phyloP scores from a whole-genome alignment of 2,888 invertebrate species.

The Cactoblastis cactorum region DNA sequence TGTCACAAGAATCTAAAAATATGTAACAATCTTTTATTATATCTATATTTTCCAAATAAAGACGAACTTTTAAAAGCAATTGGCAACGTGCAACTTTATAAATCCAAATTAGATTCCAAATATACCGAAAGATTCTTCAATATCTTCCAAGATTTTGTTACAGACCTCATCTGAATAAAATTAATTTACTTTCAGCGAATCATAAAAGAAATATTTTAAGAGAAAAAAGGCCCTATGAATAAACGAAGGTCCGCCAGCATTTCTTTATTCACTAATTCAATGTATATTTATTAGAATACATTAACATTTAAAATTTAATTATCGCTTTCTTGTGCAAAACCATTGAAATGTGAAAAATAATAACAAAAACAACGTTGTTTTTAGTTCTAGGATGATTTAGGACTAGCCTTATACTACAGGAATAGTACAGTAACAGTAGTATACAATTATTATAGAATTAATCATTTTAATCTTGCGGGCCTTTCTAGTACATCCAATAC shows the following conservation, averaged over 20 bases:
- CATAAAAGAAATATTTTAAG: constrained; percentile 39
- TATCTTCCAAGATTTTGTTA: constrained; percentile 5
- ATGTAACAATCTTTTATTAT: not conserved
- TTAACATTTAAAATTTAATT: constrained; percentile 23
- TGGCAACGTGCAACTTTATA: not conserved
- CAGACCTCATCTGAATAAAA: constrained; percentile 20
- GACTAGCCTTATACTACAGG: no score
- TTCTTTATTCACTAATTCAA: constrained; percentile 42
- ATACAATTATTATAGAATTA: no score
- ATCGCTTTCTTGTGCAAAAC: constrained; percentile 3
- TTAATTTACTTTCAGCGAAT: constrained; percentile 27
- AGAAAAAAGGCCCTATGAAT: constrained; percentile 36
- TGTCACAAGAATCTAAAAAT: no score
- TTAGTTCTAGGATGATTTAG: no score
- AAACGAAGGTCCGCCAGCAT: constrained; percentile 35
- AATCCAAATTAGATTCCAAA: constrained; percentile 3
- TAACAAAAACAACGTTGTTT: not conserved
- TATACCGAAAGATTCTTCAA: constrained; percentile 6
- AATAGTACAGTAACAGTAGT: no score
- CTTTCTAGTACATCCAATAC: no score
- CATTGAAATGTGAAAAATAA: constrained; percentile 1
- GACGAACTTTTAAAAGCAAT: not conserved
- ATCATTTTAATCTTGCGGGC: no score
- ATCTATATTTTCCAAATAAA: not conserved
- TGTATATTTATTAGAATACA: constrained; percentile 31